Evolutionary conservation across 2,888 invertebrate genomes (phyloP), one percentile per base, ranked within the genome.

Genomic region (Agrenia bidenticulata): DNA sequence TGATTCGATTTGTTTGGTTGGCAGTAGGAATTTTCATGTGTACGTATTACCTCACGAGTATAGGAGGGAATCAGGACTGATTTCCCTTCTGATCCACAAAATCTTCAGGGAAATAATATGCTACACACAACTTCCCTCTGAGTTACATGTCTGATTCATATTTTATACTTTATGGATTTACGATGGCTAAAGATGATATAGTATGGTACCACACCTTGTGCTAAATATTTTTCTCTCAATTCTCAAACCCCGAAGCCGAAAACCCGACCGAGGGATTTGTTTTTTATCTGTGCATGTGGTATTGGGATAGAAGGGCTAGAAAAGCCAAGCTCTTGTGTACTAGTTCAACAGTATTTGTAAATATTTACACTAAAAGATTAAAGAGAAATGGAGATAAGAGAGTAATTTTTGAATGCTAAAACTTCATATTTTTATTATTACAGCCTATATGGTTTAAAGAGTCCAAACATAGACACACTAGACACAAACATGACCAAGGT

Each of bases 1-100:
- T 72, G 72, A 72, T 72, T 72, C 72, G 72, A 72, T 72, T 72
- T 72, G 69, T 72, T 69, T 65, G 69, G 65, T 65, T 66, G 63
- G 64, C 62, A 5, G 45, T 11, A 45, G 19, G 45, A 17, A 45
- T 5, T 45, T 45, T 45, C 45, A 45, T 45, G 45, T 45, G 45
- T 45, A 45, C 5, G 66, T 64, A 64, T 64, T 68, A 64, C 64
- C 65, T 45, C 5, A 45, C 19, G 19, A 17, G n/a, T 15, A 17
- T 17, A 19, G 45, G 5, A 45, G 9, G n/a, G 45, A 45, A n/a
- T 45, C 45, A 45, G 45, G 45, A 69, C 67, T 69, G 72, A 72
- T 72, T 72, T 72, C 72, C 72, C 72, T 66, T 66, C 67, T 72
- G 72, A 70, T 66, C 72, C 64, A 49, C 53, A 41, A 66, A 70